Evolutionary conservation across 2,113 vertebrate species (phyloP), one percentile per base, ranked within the genome.

Genomic region (Ranitomeya variabilis): DNA sequence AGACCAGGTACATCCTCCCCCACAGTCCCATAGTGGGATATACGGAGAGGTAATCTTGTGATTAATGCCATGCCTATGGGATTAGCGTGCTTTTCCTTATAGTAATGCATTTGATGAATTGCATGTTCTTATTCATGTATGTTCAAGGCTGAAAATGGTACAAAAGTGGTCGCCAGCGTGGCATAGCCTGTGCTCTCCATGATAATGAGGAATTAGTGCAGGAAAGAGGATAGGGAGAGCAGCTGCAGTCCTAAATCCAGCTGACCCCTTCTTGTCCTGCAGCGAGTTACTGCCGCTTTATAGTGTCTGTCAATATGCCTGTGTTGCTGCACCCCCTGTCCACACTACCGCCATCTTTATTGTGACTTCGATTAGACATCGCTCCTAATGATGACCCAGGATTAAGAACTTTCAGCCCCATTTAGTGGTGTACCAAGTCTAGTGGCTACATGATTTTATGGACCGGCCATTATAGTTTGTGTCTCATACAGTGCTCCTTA

Each of bases 61-160:
- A 87, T 87, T 54, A 87, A 81, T 74, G 67, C 45, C 80, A 62
- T 76, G 87, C 87, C 80, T 83, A n/a, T 83, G 69, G 80, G 80
- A 83, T 76, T 76, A 26, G 66, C 78, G 21, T 88, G 80, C 76
- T 77, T 78, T 83, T 83, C 37, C 51, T 83, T 82, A 23, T 7
- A 57, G 26, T 57, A 74, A 16, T 37, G n/a, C 87, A 88, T 88
- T 88, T 66, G 19, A 15, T 51, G 51, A 52, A 88, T 88, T 88
- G 71, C 81, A 88, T 88, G 87, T 88, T 84, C 71, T 88, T 88
- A 88, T 88, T 88, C 87, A 88, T 88, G 80, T 88, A 84, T 88
- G 87, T 83, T 52, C 55, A 64, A 5, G 21, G 12, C 60, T 73
- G n/a, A 52, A 57, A 88, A 74, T 21, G 37, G 67, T 83, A 74